Evolutionary conservation across 2,113 vertebrate genomes (phyloP), one percentile per base, ranked within the genome.

Genomic region (Pionites leucogaster): DNA sequence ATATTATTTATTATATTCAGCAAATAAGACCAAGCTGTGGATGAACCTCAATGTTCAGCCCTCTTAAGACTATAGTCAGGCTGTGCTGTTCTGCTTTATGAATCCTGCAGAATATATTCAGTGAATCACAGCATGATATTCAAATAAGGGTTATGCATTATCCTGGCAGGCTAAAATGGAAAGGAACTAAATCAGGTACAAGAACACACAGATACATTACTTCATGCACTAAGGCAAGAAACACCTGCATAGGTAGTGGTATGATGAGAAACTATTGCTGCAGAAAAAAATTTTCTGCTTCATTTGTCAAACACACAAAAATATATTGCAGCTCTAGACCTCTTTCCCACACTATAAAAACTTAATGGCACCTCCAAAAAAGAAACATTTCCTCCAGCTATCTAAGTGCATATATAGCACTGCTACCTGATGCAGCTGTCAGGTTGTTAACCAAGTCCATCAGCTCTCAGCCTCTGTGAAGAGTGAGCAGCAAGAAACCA

Each of bases 301-400:
- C 62, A 29, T 81, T 71, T 86, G 77, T 84, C 88, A 91, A 93
- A 95, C 60, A 80, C 92, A 89, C 63, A 92, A 63, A 89, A 88
- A 84, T 37, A n/a, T 6, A 82, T 4, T 57, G 76, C 82, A 37
- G 42, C 47, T 93, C 17, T 65, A 86, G 50, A 81, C 12, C 24
- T 59, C 49, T 47, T 55, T 53, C 16, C n/a, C 19, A 25, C 35
- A 28, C 46, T 16, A 67, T 37, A 68, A 60, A 93, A 83, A 47
- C 46, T 25, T 3, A 93, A 46, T 11, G 80, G 33, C 9, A 7
- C 29, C 33, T 81, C 50, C 67, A 70, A 62, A 60, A 82, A 71
- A 86, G 5, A 78, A 88, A 70, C 22, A 41, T 65, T 50, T 90
- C 53, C 42, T 78, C 20, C 46, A 81, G 18, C 41, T 42, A 31